A percentile compares a stretch with the other conserved stretches of the same genome.
phyloP scores from a whole-genome alignment of 2,797 vertebrate genomes.

The Eutrigla gurnardus region DNA sequence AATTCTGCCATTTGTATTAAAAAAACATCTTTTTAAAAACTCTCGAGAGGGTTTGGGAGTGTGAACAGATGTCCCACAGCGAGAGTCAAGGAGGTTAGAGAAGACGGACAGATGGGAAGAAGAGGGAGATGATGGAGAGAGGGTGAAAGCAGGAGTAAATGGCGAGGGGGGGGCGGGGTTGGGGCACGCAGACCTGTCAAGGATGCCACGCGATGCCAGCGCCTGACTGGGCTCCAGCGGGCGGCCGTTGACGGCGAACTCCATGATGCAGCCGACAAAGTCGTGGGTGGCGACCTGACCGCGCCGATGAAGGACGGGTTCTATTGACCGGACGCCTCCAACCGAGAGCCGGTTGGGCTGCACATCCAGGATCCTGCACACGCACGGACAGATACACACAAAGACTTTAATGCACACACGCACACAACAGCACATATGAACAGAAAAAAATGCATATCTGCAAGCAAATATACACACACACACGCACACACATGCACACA shows the following conservation, averaged over 20 bases:
- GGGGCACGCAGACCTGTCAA: slow-evolving; percentile 89
- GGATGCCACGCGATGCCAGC: slow-evolving; percentile 91
- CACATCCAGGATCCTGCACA: slow-evolving; percentile 93
- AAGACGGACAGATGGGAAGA: slow-evolving; percentile 63
- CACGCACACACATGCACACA: slow-evolving; percentile 17
- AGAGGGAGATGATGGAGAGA: slow-evolving; percentile 43
- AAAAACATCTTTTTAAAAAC: slow-evolving; percentile 63
- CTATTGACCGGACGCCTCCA: slow-evolving; percentile 92
- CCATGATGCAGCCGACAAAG: slow-evolving; percentile 98
- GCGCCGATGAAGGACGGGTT: slow-evolving; percentile 91
- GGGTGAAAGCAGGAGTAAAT: slow-evolving; percentile 5
- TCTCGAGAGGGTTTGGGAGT: slow-evolving; percentile 52
- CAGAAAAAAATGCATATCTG: slow-evolving; percentile 30
- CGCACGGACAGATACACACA: slow-evolving; percentile 39
- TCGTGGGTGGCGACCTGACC: slow-evolving; percentile 96
- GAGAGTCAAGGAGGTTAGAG: slow-evolving; percentile 60
- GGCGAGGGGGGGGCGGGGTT: slow-evolving; percentile 24
- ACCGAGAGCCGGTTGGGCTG: slow-evolving; percentile 95
- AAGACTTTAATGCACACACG: slow-evolving; percentile 5
- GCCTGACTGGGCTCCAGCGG: slow-evolving; percentile 97
- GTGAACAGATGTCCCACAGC: slow-evolving; percentile 75
- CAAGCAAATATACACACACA: slow-evolving; percentile 16
- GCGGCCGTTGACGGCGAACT: slow-evolving; percentile 96
- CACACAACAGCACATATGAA: slow-evolving; percentile 28
- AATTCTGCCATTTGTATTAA: slow-evolving; percentile 63